Evolutionary conservation across 37 sponge, comb jelly and placozoan species (phyloP).

Genomic region (Petrosia ficiformis): DNA sequence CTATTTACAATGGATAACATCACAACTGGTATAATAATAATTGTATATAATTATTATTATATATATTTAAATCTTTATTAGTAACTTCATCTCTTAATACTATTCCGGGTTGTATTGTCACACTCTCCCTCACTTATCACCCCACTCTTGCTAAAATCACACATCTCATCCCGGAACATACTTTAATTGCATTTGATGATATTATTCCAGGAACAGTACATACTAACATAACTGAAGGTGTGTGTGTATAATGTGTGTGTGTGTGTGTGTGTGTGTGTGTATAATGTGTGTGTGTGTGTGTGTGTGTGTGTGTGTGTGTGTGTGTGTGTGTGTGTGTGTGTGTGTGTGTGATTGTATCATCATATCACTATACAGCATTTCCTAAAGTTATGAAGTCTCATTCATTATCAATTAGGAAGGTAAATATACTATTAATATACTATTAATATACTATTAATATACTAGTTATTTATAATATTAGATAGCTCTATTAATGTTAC

Average conservation of each 20-base stretch:
- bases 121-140: conserved; percentile 40
- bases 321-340: not conserved
- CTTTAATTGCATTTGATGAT: conserved; percentile 32
- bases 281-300: no score
- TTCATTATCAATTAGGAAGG: conserved; percentile 18
- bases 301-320: not conserved
- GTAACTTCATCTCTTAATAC: no score
- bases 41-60: no score
- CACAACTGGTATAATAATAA: no score
- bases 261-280: no score
- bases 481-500: conserved; percentile 40
- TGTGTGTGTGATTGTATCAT: no score
- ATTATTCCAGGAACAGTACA: conserved; percentile 48
- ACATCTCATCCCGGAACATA: conserved; percentile 40
- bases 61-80: no score
- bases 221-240: conserved; percentile 36
- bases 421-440: no score
- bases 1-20: no score
- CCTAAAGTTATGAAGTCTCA: conserved; percentile 29
- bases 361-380: conserved; percentile 9
- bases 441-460: not conserved
- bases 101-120: conserved; percentile 66
- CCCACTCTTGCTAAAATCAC: conserved; percentile 21
- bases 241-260: no score
- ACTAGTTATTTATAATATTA: not conserved